Evolutionary conservation across 1,140 invertebrate species (phyloP).

Genomic region (Meloidogyne hapla): DNA sequence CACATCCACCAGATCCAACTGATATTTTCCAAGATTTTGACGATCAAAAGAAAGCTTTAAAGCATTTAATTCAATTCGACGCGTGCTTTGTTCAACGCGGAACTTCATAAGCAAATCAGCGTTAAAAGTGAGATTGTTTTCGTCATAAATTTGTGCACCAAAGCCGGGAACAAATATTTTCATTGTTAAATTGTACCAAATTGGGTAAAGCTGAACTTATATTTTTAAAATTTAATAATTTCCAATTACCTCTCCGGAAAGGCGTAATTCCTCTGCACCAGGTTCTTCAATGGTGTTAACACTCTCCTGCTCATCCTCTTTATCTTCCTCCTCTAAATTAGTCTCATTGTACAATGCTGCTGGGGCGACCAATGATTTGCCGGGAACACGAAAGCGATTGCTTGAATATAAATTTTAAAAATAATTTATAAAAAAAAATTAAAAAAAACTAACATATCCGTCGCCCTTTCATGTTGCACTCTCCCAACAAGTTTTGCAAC

Average conservation of each 20-base stretch:
- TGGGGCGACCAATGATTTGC: not conserved
- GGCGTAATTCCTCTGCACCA: conserved; percentile 43
- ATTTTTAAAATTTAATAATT: not conserved
- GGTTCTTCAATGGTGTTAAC: conserved; percentile 29
- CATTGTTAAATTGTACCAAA: conserved; percentile 53
- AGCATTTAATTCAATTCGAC: conserved; percentile 48
- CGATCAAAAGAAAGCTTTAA: conserved; percentile 42
- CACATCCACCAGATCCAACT: not conserved
- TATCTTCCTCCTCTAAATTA: not conserved
- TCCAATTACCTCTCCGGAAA: conserved; percentile 34
- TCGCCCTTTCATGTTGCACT: not conserved
- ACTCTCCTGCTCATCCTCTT: not conserved
- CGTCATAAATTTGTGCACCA: conserved; percentile 33
- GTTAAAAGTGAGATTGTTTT: conserved; percentile 54
- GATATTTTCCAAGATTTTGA: conserved; percentile 4
- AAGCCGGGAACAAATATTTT: conserved; percentile 54
- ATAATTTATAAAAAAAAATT: too few species aligned
- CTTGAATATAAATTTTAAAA: not conserved
- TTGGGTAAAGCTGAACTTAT: conserved; percentile 28
- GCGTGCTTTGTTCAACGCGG: conserved; percentile 37
- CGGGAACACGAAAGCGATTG: conserved; percentile 14
- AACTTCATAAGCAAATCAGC: conserved; percentile 50
- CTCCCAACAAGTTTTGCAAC: conserved; percentile 10
- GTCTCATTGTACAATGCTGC: conserved; percentile 8
- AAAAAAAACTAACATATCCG: not conserved